These are phyloP conservation scores for Battus philenor DNA, from an alignment of 1,140 invertebrate genomes.

Conservation along the genomic window DNA sequence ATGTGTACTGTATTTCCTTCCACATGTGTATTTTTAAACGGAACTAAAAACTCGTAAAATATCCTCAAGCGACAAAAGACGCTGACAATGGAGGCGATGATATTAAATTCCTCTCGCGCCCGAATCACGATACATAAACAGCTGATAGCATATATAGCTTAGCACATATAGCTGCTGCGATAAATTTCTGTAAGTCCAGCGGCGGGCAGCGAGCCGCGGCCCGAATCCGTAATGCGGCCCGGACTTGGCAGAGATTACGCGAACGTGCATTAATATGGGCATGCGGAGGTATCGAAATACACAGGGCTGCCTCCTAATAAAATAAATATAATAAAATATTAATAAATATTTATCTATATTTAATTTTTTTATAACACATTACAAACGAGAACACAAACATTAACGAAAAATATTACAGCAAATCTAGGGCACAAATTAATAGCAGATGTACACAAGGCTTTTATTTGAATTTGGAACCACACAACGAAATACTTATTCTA, in stretches of 20 bases:
- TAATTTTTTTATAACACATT: not conserved
- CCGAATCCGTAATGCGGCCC: slow-evolving; percentile 55
- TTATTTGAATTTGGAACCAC: no score
- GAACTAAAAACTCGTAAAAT: no score
- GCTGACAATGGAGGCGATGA: slow-evolving; percentile 28
- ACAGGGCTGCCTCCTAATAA: slow-evolving; percentile 20
- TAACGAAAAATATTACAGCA: not conserved
- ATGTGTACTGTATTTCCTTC: no score
- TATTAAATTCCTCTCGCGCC: slow-evolving; percentile 54
- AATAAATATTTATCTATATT: not conserved
- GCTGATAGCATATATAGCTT: slow-evolving; percentile 36
- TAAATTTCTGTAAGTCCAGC: slow-evolving; percentile 75
- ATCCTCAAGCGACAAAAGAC: not conserved
- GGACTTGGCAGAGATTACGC: slow-evolving; percentile 66
- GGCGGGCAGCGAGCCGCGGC: slow-evolving; percentile 35
- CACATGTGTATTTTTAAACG: no score
- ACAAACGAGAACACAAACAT: not conserved
- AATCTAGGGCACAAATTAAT: no score
- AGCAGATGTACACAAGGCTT: no score
- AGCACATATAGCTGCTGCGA: slow-evolving; percentile 50
- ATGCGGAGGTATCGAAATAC: slow-evolving; percentile 28
- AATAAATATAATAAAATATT: not conserved
- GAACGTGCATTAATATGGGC: slow-evolving; percentile 53
- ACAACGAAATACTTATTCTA: no score
- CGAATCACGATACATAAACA: slow-evolving; percentile 65